Evolutionary conservation across 2,888 invertebrate genomes (phyloP).

Genomic region (Lochmaea crataegi): DNA sequence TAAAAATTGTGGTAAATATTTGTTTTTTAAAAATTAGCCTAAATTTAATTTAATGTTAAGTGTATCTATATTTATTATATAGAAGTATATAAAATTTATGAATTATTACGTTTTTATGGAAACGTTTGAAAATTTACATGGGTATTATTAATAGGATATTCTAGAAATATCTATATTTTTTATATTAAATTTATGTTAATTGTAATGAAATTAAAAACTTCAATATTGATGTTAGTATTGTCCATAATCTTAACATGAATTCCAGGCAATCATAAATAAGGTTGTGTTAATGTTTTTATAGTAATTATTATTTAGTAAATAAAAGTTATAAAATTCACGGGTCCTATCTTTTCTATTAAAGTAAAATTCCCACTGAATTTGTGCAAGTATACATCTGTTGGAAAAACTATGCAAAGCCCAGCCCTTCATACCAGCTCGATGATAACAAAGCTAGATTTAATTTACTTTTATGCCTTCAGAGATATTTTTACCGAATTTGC

Average conservation of each 20-base stretch:
- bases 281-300: too few relatives aligned
- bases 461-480: too few relatives aligned
- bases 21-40: neutral
- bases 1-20: slow-evolving; percentile 20
- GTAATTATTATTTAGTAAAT: too few relatives aligned
- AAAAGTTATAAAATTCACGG: too few relatives aligned
- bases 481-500: too few relatives aligned
- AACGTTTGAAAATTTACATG: slow-evolving; percentile 32
- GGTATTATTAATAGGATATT: slow-evolving; percentile 26
- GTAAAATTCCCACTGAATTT: too few relatives aligned
- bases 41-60: neutral
- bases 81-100: neutral
- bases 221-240: slow-evolving; percentile 3
- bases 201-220: neutral
- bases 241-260: neutral
- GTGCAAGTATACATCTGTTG: too few relatives aligned
- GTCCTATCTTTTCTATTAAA: too few relatives aligned
- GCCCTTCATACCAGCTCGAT: too few relatives aligned
- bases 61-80: neutral
- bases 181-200: neutral
- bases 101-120: slow-evolving; percentile 22
- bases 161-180: slow-evolving; percentile 13
- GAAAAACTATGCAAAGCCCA: too few relatives aligned
- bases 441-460: too few relatives aligned
- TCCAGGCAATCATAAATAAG: neutral